phyloP scores from a whole-genome alignment of 2,797 vertebrate species.

The Mus minutoides region DNA sequence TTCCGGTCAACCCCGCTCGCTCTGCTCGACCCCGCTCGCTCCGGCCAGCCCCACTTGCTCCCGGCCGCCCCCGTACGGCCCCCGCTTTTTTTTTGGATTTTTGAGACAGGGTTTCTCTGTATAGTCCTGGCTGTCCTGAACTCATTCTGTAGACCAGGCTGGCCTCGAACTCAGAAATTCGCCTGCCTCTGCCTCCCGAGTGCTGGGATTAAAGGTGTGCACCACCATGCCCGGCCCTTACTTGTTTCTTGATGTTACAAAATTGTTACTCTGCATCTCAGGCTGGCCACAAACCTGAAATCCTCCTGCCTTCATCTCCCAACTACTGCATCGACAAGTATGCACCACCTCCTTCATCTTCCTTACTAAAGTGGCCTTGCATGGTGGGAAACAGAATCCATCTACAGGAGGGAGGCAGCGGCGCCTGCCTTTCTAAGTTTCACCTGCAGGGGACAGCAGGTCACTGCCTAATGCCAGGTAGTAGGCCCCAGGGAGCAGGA shows the following conservation, averaged over 20 bases:
- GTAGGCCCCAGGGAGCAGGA: not conserved
- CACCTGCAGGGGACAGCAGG: conserved; percentile 50
- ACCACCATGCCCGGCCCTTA: no score
- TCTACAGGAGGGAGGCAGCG: no score
- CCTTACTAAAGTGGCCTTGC: not conserved
- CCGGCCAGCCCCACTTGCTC: no score
- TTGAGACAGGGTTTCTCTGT: no score
- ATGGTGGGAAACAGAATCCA: no score
- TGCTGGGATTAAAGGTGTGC: not conserved
- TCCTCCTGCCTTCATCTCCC: not conserved
- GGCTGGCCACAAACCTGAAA: not conserved
- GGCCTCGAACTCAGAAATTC: not conserved
- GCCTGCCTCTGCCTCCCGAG: not conserved
- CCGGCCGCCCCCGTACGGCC: no score
- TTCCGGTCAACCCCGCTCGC: no score
- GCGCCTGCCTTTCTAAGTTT: not conserved
- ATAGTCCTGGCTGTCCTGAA: not conserved
- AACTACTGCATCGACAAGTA: not conserved
- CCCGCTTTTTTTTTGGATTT: no score
- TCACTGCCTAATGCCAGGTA: not conserved
- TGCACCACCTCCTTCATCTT: not conserved
- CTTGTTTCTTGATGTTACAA: not conserved
- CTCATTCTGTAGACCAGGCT: not conserved
- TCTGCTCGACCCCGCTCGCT: no score
- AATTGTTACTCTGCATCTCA: not conserved